Evolutionary conservation across 1,140 invertebrate genomes (phyloP), one percentile per base, ranked within the genome.

Genomic region (Bombus pascuorum): DNA sequence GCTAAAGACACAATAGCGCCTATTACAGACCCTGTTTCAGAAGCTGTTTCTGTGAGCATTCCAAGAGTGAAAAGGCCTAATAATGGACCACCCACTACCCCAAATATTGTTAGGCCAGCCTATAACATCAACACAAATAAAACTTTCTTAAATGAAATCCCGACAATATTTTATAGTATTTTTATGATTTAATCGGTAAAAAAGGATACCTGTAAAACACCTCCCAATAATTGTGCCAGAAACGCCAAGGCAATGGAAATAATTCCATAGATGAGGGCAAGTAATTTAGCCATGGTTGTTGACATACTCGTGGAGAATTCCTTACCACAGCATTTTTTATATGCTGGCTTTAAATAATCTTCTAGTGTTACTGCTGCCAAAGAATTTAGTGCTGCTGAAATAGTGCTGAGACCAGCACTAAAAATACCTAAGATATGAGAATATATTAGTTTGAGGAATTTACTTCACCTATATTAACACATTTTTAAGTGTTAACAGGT

Each of bases 361-460:
- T 98, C 97, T 81, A 98, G 95, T 2, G 97, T 98, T n/a, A 98
- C 97, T 25, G 98, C 98, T 25, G 98, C 97, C 37, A 98, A 94
- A 22, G 98, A 98, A 94, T 98, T 98, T 53, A 98, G 95, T 39
- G 97, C 96, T 15, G 98, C 98, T 0, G 98, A 98, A 70, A 98
- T 96, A 0, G 98, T 98, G 81, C 98, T 98, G 2, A 99, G 95
- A 0, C 98, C 97, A 3, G 98, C 98, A 91, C 97, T 98, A 89
- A 98, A 98, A 66, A 98, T 97, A 72, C 98, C 96, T 93, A 79
- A 71, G 32, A 34, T 42, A 57, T 25, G 13, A n/a, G 15, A 70
- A 10, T 72, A 10, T n/a, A 6, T 59, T 76, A 25, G 22, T 34
- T 74, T 9, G 1, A 74, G 42, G 2, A 22, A 22, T 22, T 22